Conservation (phyloP, 2,113 vertebrate genomes). For the Aldabrachelys gigantea region DNA sequence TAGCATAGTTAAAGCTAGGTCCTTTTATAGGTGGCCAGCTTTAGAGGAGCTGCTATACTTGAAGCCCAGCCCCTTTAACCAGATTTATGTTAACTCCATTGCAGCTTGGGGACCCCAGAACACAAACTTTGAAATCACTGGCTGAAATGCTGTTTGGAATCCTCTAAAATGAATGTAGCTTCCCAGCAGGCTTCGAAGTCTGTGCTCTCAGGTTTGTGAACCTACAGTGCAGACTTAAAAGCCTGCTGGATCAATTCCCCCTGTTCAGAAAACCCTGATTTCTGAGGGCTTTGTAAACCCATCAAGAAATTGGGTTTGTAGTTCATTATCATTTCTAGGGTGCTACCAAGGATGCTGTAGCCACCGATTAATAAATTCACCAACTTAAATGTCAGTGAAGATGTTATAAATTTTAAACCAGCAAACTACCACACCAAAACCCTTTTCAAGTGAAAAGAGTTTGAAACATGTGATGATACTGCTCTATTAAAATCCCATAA, state of each 20-base stretch:
- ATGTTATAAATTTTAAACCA: background rate
- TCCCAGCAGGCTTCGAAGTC: background rate
- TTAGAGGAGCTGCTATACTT: background rate
- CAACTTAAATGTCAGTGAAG: background rate
- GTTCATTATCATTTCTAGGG: background rate
- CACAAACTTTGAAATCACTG: constrained; percentile 29
- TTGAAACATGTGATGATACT: background rate
- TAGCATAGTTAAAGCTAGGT: background rate
- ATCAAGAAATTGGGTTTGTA: background rate
- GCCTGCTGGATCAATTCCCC: background rate
- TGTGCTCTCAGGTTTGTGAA: constrained; percentile 10
- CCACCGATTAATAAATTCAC: background rate
- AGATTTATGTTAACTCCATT: constrained; percentile 20
- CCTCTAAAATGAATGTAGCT: background rate
- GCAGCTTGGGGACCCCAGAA: constrained; percentile 18
- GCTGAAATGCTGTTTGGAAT: constrained; percentile 26
- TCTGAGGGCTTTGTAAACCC: background rate
- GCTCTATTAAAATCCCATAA: background rate
- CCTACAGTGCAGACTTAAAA: background rate
- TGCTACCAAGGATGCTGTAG: background rate
- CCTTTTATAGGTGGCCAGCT: background rate
- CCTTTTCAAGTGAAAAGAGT: background rate
- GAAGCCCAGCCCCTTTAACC: background rate
- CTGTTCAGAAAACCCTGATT: background rate
- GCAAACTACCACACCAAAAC: background rate